These are phyloP conservation scores for Paraescarpia echinospica DNA, from an alignment of 1,140 invertebrate species.

Conservation along the genomic window DNA sequence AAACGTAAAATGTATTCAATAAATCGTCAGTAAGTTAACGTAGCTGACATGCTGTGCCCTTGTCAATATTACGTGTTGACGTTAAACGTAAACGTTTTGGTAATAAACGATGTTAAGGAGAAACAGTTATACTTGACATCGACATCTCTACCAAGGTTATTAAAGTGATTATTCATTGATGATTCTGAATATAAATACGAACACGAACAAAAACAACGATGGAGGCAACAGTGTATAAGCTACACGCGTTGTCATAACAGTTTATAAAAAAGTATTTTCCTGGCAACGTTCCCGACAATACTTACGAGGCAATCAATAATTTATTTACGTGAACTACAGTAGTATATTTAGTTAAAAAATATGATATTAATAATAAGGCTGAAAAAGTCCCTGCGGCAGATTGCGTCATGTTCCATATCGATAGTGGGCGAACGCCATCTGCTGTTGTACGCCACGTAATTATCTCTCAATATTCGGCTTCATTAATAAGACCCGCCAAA, in stretches of 20 bases:
- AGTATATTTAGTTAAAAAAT: not conserved
- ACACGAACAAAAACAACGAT: not conserved
- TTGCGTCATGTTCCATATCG: not conserved
- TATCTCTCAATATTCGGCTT: not conserved
- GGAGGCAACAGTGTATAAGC: too few relatives aligned
- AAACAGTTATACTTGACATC: too few relatives aligned
- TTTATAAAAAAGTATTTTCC: not conserved
- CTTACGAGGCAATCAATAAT: not conserved
- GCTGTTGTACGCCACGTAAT: not conserved
- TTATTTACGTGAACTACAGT: not conserved
- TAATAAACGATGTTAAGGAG: too few relatives aligned
- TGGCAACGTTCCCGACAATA: not conserved
- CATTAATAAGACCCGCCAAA: not conserved
- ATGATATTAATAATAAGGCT: not conserved
- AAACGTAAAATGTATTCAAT: too few relatives aligned
- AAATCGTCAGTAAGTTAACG: not conserved
- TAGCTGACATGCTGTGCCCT: too few relatives aligned
- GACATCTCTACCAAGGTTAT: too few relatives aligned
- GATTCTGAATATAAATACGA: not conserved
- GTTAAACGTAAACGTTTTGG: not conserved
- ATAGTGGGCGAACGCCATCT: not conserved
- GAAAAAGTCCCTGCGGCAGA: not conserved
- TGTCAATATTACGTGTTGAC: not conserved
- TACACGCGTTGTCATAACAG: not conserved
- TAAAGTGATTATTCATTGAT: not conserved